Conservation (phyloP, 2,797 vertebrate species). For the Sciaenops ocellatus region DNA sequence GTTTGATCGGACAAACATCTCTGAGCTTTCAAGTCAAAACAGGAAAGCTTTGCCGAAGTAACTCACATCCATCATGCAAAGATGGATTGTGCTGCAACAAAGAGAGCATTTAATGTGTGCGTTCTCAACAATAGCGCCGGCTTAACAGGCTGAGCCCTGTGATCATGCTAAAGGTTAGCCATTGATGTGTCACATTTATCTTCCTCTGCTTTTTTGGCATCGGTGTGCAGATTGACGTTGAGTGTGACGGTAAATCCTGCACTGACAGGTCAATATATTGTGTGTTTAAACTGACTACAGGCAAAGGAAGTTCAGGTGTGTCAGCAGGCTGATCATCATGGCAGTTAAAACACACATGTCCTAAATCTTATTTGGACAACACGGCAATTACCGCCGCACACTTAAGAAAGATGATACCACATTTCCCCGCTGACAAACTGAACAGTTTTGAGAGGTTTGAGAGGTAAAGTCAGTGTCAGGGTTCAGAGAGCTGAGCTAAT, state of each 20-base stretch:
- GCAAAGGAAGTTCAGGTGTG: slow-evolving; percentile 70
- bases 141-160: slow-evolving; percentile 53
- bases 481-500: slow-evolving; percentile 61
- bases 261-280: slow-evolving; percentile 57
- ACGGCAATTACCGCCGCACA: slow-evolving; percentile 43
- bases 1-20: slow-evolving; percentile 56
- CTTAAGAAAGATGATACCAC: slow-evolving; percentile 53
- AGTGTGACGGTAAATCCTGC: slow-evolving; percentile 54
- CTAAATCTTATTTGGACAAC: slow-evolving; percentile 71
- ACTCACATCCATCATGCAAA: slow-evolving; percentile 49
- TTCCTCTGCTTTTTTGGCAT: slow-evolving; percentile 43
- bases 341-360: slow-evolving; percentile 44
- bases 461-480: slow-evolving; percentile 35
- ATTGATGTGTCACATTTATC: slow-evolving; percentile 62
- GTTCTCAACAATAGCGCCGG: slow-evolving; percentile 43
- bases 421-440: slow-evolving; percentile 47
- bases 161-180: slow-evolving; percentile 68
- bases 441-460: slow-evolving; percentile 29
- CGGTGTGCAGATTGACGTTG: slow-evolving; percentile 42
- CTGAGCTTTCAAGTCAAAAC: slow-evolving; percentile 77
- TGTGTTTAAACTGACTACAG: slow-evolving; percentile 45
- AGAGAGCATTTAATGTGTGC: slow-evolving; percentile 43
- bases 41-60: slow-evolving; percentile 56
- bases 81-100: slow-evolving; percentile 52
- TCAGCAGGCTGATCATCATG: slow-evolving; percentile 45